Evolutionary conservation across 35 echinoderm and acorn worm genomes (phyloP).

Genomic region (Apostichopus parvimensis): DNA sequence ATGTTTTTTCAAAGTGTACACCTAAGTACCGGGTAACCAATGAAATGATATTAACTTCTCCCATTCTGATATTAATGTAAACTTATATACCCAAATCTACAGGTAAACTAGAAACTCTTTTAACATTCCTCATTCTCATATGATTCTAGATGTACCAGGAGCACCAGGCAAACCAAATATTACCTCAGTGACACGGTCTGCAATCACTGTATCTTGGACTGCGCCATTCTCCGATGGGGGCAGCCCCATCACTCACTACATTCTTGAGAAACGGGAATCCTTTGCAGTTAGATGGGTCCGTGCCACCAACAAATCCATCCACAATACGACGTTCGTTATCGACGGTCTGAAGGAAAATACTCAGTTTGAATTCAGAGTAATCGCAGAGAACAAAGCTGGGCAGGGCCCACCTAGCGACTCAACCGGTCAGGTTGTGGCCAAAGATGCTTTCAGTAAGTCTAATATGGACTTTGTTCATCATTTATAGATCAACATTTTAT

Average conservation of each 20-base stretch:
- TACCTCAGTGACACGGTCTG: conserved; percentile 56
- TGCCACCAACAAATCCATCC: conserved; percentile 55
- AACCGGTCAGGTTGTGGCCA: conserved; percentile 59
- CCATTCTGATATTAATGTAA: too few relatives aligned
- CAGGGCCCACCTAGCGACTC: conserved; percentile 82
- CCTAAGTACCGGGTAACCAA: too few relatives aligned
- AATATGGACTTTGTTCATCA: not conserved
- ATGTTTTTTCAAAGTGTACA: too few relatives aligned
- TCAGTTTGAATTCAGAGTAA: conserved; percentile 92
- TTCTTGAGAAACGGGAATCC: conserved; percentile 83
- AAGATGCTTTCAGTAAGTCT: conserved; percentile 83
- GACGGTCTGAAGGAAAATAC: conserved; percentile 65
- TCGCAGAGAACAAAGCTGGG: conserved; percentile 92
- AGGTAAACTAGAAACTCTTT: too few relatives aligned
- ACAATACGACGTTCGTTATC: conserved; percentile 52
- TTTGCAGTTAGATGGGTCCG: conserved; percentile 68
- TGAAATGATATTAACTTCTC: too few relatives aligned
- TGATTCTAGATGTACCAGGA: conserved; percentile 68
- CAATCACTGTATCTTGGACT: conserved; percentile 71
- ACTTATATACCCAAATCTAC: too few relatives aligned
- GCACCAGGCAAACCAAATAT: conserved; percentile 69
- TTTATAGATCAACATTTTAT: too few relatives aligned
- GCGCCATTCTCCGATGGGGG: conserved; percentile 83
- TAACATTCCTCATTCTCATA: too few relatives aligned
- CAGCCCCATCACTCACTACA: conserved; percentile 80